Percentiles rank a stretch among this genome's conserved stretches.
These are phyloP conservation scores for Pantherophis alleghaniensis DNA, from an alignment of 2,797 vertebrate species.

Conservation along the genomic window DNA sequence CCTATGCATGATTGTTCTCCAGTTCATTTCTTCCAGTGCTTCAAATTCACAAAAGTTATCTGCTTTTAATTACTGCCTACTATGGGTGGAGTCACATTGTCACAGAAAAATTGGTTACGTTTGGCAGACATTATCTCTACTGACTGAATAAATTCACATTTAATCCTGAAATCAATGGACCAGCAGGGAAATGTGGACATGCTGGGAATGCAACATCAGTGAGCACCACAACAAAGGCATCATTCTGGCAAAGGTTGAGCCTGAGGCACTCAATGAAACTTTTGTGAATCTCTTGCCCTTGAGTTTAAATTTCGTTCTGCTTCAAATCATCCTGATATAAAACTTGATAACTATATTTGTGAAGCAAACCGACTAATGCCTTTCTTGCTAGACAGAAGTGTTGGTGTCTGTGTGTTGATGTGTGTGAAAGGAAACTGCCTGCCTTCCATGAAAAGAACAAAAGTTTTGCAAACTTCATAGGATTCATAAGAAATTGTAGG, in stretches of 20 bases:
- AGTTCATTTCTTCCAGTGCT: conserved; percentile 57
- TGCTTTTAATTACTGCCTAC: conserved; percentile 57
- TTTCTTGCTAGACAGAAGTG: conserved; percentile 41
- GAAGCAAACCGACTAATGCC: conserved; percentile 40
- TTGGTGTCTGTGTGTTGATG: background rate
- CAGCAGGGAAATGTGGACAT: conserved; percentile 64
- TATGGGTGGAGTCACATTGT: conserved; percentile 64
- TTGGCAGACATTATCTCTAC: conserved; percentile 70
- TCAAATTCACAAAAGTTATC: conserved; percentile 61
- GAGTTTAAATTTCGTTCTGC: conserved; percentile 54
- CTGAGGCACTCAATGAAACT: conserved; percentile 39
- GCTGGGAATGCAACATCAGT: conserved; percentile 59
- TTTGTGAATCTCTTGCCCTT: conserved; percentile 51
- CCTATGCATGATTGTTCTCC: conserved; percentile 62
- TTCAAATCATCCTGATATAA: conserved; percentile 60
- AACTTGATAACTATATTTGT: conserved; percentile 18
- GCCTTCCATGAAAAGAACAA: conserved; percentile 12
- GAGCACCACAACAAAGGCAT: conserved; percentile 66
- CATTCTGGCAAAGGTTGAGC: conserved; percentile 69
- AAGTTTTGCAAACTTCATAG: conserved; percentile 34
- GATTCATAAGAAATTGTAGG: conserved; percentile 49
- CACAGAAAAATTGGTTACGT: conserved; percentile 63
- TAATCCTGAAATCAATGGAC: conserved; percentile 61
- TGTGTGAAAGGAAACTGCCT: background rate
- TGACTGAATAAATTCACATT: conserved; percentile 70